phyloP scores from a whole-genome alignment of 2,797 vertebrate species.

The Myiotriccus ornatus region DNA sequence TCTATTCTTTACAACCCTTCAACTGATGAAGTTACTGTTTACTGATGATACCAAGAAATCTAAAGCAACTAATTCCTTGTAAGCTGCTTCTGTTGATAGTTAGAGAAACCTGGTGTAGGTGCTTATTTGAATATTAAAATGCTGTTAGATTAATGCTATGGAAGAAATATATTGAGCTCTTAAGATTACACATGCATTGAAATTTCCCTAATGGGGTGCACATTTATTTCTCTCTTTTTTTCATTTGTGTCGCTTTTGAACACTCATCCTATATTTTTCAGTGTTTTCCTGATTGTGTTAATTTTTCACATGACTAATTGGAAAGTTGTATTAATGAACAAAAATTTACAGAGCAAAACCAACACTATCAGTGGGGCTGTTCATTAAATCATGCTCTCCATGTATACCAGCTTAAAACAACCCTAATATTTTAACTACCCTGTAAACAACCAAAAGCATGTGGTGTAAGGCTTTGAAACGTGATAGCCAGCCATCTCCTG shows the following conservation, averaged over 20 bases:
- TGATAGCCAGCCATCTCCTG: background rate
- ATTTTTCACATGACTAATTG: background rate
- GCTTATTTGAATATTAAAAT: background rate
- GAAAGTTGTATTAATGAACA: background rate
- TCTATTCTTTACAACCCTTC: background rate
- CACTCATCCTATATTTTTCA: background rate
- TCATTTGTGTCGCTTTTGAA: background rate
- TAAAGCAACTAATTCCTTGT: background rate
- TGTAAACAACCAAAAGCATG: background rate
- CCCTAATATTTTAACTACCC: background rate
- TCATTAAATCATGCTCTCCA: background rate
- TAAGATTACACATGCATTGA: background rate
- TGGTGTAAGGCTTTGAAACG: background rate
- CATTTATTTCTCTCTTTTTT: background rate
- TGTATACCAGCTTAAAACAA: background rate
- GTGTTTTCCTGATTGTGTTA: background rate
- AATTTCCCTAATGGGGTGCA: background rate
- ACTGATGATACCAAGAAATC: background rate
- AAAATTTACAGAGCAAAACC: background rate
- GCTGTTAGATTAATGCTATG: background rate
- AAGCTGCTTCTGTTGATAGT: background rate
- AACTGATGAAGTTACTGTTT: background rate
- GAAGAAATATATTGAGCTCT: background rate
- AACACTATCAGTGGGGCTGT: background rate
- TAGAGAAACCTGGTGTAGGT: background rate